Evolutionary conservation across 2,113 vertebrate species (phyloP).

Genomic region (Suricata suricatta): DNA sequence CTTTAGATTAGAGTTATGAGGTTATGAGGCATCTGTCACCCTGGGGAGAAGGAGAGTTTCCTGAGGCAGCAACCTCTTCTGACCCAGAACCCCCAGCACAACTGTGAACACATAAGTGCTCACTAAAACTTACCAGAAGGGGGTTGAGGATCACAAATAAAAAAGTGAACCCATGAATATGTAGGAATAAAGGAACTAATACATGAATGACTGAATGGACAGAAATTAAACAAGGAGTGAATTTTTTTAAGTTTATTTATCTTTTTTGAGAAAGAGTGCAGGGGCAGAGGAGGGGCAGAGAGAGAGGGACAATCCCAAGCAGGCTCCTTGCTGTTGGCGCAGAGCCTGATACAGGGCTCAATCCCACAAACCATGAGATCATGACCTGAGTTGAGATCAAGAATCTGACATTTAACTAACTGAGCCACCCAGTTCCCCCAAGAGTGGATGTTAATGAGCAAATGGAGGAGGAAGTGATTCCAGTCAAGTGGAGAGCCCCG

Average conservation of each 20-base stretch:
- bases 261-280: no score
- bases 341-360: no score
- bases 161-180: not conserved
- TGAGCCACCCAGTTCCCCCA: no score
- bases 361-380: no score
- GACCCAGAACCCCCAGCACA: not conserved
- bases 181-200: not conserved
- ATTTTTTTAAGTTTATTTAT: not conserved
- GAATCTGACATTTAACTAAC: no score
- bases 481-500: not conserved
- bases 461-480: not conserved
- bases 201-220: not conserved
- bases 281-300: no score
- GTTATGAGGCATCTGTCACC: not conserved
- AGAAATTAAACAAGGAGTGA: not conserved
- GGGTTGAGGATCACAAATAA: not conserved
- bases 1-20: not conserved
- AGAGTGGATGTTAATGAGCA: not conserved
- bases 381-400: no score
- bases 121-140: not conserved
- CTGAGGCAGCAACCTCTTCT: not conserved
- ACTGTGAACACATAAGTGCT: not conserved
- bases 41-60: not conserved
- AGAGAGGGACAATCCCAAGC: no score
- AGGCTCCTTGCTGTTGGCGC: no score